A percentile compares a stretch with the other conserved stretches of the same genome.
phyloP scores from a whole-genome alignment of 1,140 invertebrate species.

The Eciton burchellii region DNA sequence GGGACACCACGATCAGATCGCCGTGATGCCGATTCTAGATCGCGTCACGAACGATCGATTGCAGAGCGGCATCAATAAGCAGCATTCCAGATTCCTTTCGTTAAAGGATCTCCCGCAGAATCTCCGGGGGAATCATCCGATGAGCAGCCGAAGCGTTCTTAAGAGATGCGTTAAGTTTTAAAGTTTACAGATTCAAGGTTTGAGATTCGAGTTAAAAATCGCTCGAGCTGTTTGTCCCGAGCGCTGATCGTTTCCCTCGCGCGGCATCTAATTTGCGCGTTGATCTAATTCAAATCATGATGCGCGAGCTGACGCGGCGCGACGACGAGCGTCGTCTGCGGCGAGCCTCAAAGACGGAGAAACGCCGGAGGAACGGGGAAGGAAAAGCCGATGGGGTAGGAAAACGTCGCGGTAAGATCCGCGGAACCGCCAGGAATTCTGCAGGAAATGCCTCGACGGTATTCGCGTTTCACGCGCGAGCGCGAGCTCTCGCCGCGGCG shows the following conservation, averaged over 20 bases:
- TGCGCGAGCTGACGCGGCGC: background rate
- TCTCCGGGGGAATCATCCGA: too few relatives aligned
- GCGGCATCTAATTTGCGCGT: background rate
- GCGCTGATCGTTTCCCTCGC: too few relatives aligned
- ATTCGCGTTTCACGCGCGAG: conserved; percentile 42
- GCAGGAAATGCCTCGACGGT: conserved; percentile 55
- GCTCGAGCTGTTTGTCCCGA: too few relatives aligned
- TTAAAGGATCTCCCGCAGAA: too few relatives aligned
- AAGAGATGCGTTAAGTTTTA: too few relatives aligned
- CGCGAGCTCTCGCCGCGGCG: conserved; percentile 30
- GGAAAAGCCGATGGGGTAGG: background rate
- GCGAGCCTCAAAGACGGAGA: conserved; percentile 16
- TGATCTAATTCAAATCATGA: conserved; percentile 29
- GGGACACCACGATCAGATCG: background rate
- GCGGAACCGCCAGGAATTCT: conserved; percentile 61
- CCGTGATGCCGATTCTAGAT: conserved; percentile 4
- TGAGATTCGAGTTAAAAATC: too few relatives aligned
- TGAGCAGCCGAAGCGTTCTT: too few relatives aligned
- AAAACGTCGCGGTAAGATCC: conserved; percentile 35
- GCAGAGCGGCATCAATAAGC: background rate
- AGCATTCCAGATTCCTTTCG: background rate
- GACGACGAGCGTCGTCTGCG: background rate
- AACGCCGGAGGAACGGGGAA: background rate
- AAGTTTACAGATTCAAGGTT: too few relatives aligned
- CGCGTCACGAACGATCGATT: too few relatives aligned